Percentiles rank a stretch among this genome's conserved stretches.
These are phyloP conservation scores for Catotricha subobsoleta DNA, from an alignment of 2,888 invertebrate species.

Conservation along the genomic window DNA sequence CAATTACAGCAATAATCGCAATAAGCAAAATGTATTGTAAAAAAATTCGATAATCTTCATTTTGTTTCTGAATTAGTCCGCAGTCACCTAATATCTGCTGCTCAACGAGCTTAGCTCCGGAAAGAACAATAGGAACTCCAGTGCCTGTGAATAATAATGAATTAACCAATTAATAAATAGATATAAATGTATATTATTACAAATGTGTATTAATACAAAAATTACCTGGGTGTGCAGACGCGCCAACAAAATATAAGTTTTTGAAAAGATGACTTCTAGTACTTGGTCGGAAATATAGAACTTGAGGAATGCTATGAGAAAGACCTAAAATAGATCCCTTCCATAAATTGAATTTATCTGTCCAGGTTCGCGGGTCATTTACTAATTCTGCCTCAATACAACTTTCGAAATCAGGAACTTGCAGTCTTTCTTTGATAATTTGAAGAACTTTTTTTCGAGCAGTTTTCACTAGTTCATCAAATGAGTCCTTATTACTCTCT, in stretches of 20 bases:
- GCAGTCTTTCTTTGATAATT: neutral
- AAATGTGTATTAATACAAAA: too few species aligned
- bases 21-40: neutral
- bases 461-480: constrained; percentile 2
- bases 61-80: neutral
- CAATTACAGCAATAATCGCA: neutral
- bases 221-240: constrained; percentile 3
- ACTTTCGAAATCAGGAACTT: neutral
- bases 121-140: constrained; percentile 4
- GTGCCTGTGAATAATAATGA: too few species aligned
- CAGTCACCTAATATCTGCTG: constrained; percentile 2
- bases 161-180: too few species aligned
- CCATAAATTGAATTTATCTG: constrained; percentile 6
- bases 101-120: constrained; percentile 5
- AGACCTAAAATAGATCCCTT: constrained; percentile 4
- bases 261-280: constrained; percentile 5
- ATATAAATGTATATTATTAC: too few species aligned
- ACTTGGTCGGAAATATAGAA: neutral
- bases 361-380: constrained; percentile 5
- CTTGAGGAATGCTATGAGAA: constrained; percentile 5
- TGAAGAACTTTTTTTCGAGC: constrained; percentile 3
- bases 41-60: neutral
- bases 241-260: constrained; percentile 6
- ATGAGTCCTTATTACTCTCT: neutral
- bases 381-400: constrained; percentile 3